These are phyloP conservation scores for Pentalonia nigronervosa DNA, from an alignment of 1,140 invertebrate genomes.

Conservation along the genomic window DNA sequence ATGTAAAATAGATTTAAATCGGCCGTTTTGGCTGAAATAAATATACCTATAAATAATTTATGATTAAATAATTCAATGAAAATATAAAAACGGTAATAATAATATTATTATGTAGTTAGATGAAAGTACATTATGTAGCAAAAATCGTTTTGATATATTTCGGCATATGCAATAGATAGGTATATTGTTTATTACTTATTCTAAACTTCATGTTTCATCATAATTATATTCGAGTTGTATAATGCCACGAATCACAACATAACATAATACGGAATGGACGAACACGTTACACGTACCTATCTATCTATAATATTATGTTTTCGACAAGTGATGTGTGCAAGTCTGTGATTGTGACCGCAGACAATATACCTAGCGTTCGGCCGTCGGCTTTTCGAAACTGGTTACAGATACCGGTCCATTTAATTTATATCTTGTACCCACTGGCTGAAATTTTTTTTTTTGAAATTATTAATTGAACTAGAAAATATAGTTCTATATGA, in stretches of 20 bases:
- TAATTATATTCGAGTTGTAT: slow-evolving; percentile 11
- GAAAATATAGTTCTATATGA: neutral
- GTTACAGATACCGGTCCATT: slow-evolving; percentile 2
- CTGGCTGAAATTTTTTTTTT: neutral
- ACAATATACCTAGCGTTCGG: neutral
- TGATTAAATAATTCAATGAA: neutral
- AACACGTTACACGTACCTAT: neutral
- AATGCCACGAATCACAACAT: neutral
- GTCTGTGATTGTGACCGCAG: neutral
- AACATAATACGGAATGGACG: neutral
- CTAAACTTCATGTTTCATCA: neutral
- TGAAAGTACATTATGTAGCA: neutral
- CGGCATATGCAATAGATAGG: neutral
- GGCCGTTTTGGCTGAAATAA: neutral
- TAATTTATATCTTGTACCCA: neutral
- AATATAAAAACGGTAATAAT: neutral
- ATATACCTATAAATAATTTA: neutral
- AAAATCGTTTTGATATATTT: slow-evolving; percentile 3
- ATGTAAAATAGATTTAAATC: neutral
- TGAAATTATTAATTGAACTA: slow-evolving; percentile 14
- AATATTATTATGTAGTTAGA: neutral
- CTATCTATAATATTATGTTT: neutral
- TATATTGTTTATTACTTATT: slow-evolving; percentile 10
- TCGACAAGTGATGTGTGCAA: slow-evolving; percentile 6
- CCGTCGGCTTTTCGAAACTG: neutral